Evolutionary conservation across 2,888 invertebrate species (phyloP).

Genomic region (Cataglyphis albicans): DNA sequence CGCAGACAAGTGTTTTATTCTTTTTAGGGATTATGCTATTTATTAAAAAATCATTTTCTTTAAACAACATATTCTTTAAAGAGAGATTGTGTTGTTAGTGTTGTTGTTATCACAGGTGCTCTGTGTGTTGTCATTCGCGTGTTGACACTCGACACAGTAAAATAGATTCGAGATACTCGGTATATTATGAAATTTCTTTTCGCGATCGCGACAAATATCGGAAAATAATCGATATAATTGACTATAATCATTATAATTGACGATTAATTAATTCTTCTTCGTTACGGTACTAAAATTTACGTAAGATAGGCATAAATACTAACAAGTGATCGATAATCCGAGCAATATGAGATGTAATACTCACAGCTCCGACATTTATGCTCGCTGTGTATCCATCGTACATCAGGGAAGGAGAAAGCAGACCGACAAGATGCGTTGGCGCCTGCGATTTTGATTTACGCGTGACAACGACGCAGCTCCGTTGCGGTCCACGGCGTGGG

Average conservation of each 20-base stretch:
- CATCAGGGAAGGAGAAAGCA: constrained; percentile 41
- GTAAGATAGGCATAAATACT: not conserved
- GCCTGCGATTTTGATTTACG: constrained; percentile 72
- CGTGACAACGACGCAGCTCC: constrained; percentile 52
- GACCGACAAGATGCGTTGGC: constrained; percentile 46
- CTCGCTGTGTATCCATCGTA: not conserved
- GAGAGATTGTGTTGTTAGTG: too few species aligned
- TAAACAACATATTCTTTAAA: constrained; percentile 1
- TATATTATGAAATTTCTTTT: too few species aligned
- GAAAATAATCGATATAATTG: too few species aligned
- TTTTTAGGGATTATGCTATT: not conserved
- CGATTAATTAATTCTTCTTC: too few species aligned
- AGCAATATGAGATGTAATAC: constrained; percentile 22
- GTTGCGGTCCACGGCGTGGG: constrained; percentile 49
- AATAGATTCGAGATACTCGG: too few species aligned
- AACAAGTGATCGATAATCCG: constrained; percentile 22
- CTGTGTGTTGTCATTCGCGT: too few species aligned
- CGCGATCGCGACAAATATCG: too few species aligned
- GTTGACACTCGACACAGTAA: too few species aligned
- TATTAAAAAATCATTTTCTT: not conserved
- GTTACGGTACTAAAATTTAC: not conserved
- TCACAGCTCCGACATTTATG: constrained; percentile 32
- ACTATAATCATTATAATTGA: too few species aligned
- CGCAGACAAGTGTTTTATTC: not conserved
- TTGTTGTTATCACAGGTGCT: too few species aligned